Evolutionary conservation across 2,797 vertebrate genomes (phyloP).

Genomic region (Acipenser oxyrinchus): DNA sequence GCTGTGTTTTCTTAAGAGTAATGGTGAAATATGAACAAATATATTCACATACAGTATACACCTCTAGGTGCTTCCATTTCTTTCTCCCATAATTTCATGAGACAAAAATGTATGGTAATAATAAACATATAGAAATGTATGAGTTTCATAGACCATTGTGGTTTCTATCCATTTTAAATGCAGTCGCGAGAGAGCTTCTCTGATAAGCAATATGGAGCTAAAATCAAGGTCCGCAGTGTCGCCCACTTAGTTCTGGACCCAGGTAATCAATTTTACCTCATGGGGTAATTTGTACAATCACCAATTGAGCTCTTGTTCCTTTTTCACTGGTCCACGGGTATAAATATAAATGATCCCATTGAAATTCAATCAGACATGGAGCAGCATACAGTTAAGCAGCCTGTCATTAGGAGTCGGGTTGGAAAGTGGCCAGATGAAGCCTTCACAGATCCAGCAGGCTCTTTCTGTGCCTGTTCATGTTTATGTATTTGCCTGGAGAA

Average conservation of each 20-base stretch:
- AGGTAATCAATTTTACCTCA: neutral
- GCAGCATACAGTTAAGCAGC: constrained; percentile 20
- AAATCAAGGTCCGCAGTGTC: neutral
- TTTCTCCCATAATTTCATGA: too few species aligned
- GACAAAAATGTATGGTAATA: too few species aligned
- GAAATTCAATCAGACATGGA: constrained; percentile 8
- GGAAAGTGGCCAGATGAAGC: constrained; percentile 11
- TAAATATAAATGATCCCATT: constrained; percentile 10
- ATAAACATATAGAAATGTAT: too few species aligned
- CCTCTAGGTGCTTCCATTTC: too few species aligned
- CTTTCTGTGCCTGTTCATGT: constrained; percentile 49
- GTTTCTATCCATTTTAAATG: constrained; percentile 2
- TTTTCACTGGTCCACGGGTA: neutral
- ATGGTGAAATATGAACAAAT: too few species aligned
- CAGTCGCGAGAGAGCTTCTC: neutral
- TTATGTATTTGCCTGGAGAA: constrained; percentile 58
- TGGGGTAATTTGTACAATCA: constrained; percentile 4
- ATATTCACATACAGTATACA: too few species aligned
- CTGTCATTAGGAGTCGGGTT: constrained; percentile 17
- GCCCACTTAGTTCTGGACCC: neutral
- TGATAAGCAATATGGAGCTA: neutral
- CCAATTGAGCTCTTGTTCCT: neutral
- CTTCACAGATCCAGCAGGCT: constrained; percentile 29
- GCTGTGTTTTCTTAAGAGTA: too few species aligned
- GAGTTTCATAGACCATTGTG: neutral